phyloP scores from a whole-genome alignment of 2,113 vertebrate genomes.

The Plecotus auritus region DNA sequence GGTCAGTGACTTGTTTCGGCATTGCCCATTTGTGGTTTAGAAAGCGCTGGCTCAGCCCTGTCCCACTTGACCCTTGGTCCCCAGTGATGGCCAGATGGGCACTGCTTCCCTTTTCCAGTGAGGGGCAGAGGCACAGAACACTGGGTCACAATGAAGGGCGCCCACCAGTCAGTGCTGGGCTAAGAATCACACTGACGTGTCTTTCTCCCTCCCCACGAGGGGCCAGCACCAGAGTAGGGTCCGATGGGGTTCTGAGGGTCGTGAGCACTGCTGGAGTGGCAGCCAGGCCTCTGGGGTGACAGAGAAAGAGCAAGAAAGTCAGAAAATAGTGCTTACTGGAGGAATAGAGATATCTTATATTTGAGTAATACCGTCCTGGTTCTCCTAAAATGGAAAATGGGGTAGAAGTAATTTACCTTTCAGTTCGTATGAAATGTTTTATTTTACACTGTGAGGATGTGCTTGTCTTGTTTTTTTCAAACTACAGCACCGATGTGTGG shows the following conservation, averaged over 20 bases:
- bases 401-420: background rate
- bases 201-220: background rate
- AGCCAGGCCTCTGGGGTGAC: fast-evolving
- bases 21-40: background rate
- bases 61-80: fast-evolving
- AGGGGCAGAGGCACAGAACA: background rate
- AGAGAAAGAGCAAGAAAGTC: fast-evolving
- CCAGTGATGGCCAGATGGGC: too few species aligned
- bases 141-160: too few species aligned
- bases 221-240: fast-evolving
- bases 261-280: fast-evolving
- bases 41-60: too few species aligned
- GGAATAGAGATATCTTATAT: fast-evolving
- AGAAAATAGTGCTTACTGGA: background rate
- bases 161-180: too few species aligned
- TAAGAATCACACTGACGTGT: fast-evolving
- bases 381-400: background rate
- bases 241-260: fast-evolving
- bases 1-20: background rate
- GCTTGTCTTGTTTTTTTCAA: background rate
- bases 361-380: background rate
- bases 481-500: constrained; percentile 95
- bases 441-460: background rate
- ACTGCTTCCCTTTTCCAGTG: background rate
- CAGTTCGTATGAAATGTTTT: fast-evolving